A percentile compares a stretch with the other conserved stretches of the same genome.
These are phyloP conservation scores for Clamator glandarius DNA, from an alignment of 2,797 vertebrate genomes.

Conservation along the genomic window DNA sequence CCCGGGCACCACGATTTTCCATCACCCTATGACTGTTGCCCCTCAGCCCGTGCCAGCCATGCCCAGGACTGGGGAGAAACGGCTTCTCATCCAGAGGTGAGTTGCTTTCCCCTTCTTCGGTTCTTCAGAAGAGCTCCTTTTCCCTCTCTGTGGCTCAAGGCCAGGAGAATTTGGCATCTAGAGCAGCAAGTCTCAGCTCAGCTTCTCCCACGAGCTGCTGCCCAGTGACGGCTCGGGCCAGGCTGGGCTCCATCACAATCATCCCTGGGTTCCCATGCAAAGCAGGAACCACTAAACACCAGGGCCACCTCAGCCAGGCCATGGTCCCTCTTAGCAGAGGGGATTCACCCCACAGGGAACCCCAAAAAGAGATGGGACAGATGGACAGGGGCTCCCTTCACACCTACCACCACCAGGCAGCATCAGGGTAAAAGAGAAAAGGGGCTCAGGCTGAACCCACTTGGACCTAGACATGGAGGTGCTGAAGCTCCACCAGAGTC, in stretches of 20 bases:
- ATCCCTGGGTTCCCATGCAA: fast-evolving
- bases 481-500: background rate
- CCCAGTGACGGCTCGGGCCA: fast-evolving
- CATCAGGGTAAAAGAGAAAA: background rate
- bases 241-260: fast-evolving
- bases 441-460: background rate
- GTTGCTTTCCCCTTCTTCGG: background rate
- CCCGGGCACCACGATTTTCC: fast-evolving
- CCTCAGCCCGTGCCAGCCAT: fast-evolving
- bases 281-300: background rate
- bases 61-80: fast-evolving
- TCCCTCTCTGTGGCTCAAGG: background rate
- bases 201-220: background rate
- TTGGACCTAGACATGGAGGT: fast-evolving
- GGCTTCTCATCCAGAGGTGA: background rate
- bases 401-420: background rate
- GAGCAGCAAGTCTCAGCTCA: background rate
- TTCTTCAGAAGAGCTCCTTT: background rate
- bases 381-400: fast-evolving
- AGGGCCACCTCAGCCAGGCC: background rate
- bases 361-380: background rate
- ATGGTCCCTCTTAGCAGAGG: background rate
- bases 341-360: background rate
- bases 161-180: background rate
- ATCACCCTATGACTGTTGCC: fast-evolving